Evolutionary conservation across 1,140 invertebrate genomes (phyloP), one percentile per base, ranked within the genome.

Genomic region (Leucophenga varia): DNA sequence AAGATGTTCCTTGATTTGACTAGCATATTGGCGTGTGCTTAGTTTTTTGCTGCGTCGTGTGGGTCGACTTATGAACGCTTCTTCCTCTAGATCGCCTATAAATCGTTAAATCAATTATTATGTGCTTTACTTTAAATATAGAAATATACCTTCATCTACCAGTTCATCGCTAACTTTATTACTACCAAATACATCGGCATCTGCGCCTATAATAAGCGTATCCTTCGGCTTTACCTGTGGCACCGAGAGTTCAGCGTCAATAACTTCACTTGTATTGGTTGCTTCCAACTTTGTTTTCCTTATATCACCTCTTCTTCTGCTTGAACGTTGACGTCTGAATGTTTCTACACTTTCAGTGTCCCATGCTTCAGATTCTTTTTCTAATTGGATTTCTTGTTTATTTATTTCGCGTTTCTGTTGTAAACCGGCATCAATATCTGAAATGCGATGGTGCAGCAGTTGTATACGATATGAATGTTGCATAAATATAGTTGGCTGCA

Each of bases 1-100:
- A n/a, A 89, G 59, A 59, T 83, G 78, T 28, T 79, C 74, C 67
- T 88, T 89, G 7, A 90, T 89, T 34, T 88, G 65, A 52, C 82
- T 74, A 3, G 81, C 81, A 75, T 89, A 89, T 45, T 87, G 76
- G 53, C 79, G 82, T 3, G 73, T 78, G 16, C 78, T 77, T 13
- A 82, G 67, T 60, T 81, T 75, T 61, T 79, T 75, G 12, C 64
- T 67, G 16, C 65, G 57, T 14, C 76, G 35, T 20, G 80, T 78
- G 25, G 68, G 51, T 37, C 79, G 74, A 51, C 69, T 64, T 28
- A 80, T 52, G 64, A 74, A 80, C 17, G 79, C 61, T 50, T 84
- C 79, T 67, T 86, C 83, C 43, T 75, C 60, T 28, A 77, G 44
- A 59, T 85, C 84, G 21, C 69, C 80, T 59, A 35, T 35, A 13